phyloP scores from a whole-genome alignment of 2,113 vertebrate species.

The Oreochromis tanganicae region DNA sequence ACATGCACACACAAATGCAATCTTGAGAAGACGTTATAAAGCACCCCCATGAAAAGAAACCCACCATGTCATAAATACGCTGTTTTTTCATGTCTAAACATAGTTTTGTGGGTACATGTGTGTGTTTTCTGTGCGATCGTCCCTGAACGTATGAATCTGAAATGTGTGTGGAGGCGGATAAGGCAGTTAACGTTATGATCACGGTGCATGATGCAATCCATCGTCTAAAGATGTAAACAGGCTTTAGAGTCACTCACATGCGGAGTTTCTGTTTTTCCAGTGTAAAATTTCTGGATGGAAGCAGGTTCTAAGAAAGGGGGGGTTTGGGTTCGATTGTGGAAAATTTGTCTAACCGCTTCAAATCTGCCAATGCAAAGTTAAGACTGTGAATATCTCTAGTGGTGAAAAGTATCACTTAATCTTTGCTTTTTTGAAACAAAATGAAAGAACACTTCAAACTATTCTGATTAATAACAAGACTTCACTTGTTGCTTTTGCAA shows the following conservation, averaged over 20 bases:
- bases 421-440: not conserved
- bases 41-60: not conserved
- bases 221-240: conserved; percentile 41
- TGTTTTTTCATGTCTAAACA: not conserved
- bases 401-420: not conserved
- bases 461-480: not conserved
- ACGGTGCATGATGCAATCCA: conserved; percentile 48
- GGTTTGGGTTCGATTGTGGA: not conserved
- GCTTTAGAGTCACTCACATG: conserved; percentile 13
- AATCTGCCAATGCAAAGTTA: not conserved
- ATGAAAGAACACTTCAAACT: not conserved
- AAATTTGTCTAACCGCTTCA: not conserved
- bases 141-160: conserved; percentile 3
- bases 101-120: not conserved
- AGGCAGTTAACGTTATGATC: conserved; percentile 23
- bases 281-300: not conserved
- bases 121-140: not conserved
- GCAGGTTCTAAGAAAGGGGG: not conserved
- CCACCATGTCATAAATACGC: not conserved
- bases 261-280: not conserved
- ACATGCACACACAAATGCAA: not conserved
- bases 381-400: not conserved
- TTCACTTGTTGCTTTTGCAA: not conserved
- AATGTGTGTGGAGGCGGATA: conserved; percentile 24
- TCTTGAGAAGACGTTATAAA: not conserved